phyloP scores from a whole-genome alignment of 2,888 invertebrate species.

The Calameuta idolon region DNA sequence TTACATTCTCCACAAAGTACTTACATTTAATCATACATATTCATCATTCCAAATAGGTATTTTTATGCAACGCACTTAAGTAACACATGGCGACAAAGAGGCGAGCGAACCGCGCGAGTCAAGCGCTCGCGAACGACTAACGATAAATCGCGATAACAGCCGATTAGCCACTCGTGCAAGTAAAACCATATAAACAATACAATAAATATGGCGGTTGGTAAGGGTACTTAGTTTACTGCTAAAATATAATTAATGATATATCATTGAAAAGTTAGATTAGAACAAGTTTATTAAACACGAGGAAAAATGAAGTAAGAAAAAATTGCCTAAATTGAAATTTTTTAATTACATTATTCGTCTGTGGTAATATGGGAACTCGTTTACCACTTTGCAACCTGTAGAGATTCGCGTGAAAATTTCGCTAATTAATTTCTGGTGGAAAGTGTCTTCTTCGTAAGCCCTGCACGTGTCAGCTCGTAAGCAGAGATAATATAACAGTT shows the following conservation, averaged over 20 bases:
- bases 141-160: conserved; percentile 5
- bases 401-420: not conserved
- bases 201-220: not conserved
- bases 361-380: not conserved
- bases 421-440: not conserved
- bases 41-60: not conserved
- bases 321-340: not conserved
- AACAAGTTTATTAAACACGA: not conserved
- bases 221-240: not conserved
- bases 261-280: not conserved
- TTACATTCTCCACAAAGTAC: not conserved
- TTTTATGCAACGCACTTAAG: not conserved
- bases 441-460: not conserved
- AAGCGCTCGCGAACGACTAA: not conserved
- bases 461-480: not conserved
- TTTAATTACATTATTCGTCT: not conserved
- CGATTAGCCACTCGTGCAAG: not conserved
- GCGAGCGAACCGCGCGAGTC: not conserved
- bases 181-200: not conserved
- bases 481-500: conserved; percentile 48
- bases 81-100: not conserved
- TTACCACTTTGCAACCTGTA: not conserved
- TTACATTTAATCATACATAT: not conserved
- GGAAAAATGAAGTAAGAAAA: not conserved
- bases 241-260: not conserved